Evolutionary conservation across 2,797 vertebrate genomes (phyloP).

Genomic region (Lophotriccus pileatus): DNA sequence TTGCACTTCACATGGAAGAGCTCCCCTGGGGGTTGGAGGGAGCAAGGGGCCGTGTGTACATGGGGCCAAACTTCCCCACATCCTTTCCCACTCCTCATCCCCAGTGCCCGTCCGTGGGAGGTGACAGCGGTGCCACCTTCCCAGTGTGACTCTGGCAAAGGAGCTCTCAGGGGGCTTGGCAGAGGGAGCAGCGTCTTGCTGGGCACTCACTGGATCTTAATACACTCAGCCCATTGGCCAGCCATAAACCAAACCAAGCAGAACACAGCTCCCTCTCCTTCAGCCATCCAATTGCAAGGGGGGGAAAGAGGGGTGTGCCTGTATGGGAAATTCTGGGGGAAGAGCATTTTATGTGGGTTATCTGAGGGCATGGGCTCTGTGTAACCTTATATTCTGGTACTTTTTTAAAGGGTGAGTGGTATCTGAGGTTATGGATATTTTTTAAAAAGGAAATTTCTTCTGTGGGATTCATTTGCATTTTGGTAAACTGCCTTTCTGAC

Average conservation of each 20-base stretch:
- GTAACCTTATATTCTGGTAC: not conserved
- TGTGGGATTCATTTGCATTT: not conserved
- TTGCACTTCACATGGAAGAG: fast-evolving
- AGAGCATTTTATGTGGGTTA: not conserved
- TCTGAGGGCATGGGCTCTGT: not conserved
- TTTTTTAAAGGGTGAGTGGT: not conserved
- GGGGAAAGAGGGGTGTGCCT: not conserved
- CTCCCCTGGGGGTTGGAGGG: not conserved
- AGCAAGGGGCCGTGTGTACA: fast-evolving
- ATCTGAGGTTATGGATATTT: not conserved
- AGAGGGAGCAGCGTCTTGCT: not conserved
- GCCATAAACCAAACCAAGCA: not conserved
- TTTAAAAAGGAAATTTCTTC: not conserved
- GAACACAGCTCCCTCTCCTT: not conserved
- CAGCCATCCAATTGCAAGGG: not conserved
- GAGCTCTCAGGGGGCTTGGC: not conserved
- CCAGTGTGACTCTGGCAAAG: fast-evolving
- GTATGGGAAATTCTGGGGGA: not conserved
- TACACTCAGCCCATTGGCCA: fast-evolving
- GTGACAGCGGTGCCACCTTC: not conserved
- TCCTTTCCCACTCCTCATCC: not conserved
- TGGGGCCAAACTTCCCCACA: not conserved
- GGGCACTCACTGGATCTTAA: not conserved
- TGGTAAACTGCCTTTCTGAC: not conserved
- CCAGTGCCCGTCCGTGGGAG: fast-evolving